A percentile compares a stretch with the other conserved stretches of the same genome.
phyloP scores from a whole-genome alignment of 2,888 invertebrate genomes.

The Xylota segnis region DNA sequence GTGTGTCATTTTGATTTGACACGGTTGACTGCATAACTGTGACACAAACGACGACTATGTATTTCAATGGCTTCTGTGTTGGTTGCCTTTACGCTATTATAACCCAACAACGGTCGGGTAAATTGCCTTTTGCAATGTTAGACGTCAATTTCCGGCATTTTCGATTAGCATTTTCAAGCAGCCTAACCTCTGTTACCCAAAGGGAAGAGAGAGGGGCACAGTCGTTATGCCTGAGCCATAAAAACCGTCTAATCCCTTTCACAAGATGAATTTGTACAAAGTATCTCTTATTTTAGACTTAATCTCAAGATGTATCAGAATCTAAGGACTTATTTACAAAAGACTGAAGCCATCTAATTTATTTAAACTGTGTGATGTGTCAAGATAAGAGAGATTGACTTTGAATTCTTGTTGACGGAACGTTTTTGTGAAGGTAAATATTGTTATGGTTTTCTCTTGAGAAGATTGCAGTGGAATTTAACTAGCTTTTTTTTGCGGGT shows the following conservation, averaged over 20 bases:
- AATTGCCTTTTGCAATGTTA: conserved; percentile 55
- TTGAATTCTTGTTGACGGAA: conserved; percentile 43
- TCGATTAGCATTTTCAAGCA: background rate
- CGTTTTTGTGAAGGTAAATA: conserved; percentile 48
- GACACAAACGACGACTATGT: conserved; percentile 55
- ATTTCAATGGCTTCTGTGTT: conserved; percentile 68
- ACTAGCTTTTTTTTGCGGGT: conserved; percentile 18
- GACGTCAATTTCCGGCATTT: conserved; percentile 57
- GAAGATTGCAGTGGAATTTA: conserved; percentile 45
- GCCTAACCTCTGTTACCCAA: background rate
- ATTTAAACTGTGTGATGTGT: conserved; percentile 15
- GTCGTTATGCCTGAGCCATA: background rate
- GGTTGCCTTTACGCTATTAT: conserved; percentile 1
- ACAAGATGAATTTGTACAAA: conserved; percentile 50
- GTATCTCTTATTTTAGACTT: conserved; percentile 3
- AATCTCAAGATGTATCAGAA: conserved; percentile 24
- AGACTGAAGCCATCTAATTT: conserved; percentile 28
- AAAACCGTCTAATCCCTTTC: conserved; percentile 46
- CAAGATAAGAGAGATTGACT: conserved; percentile 54
- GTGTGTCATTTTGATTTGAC: conserved; percentile 69
- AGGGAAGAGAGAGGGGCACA: background rate
- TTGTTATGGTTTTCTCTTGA: conserved; percentile 26
- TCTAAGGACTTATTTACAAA: conserved; percentile 22
- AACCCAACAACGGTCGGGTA: conserved; percentile 8
- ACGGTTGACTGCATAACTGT: conserved; percentile 71